Evolutionary conservation across 1,140 invertebrate species (phyloP), one percentile per base, ranked within the genome.

Genomic region (Trachymyrmex cornetzi): DNA sequence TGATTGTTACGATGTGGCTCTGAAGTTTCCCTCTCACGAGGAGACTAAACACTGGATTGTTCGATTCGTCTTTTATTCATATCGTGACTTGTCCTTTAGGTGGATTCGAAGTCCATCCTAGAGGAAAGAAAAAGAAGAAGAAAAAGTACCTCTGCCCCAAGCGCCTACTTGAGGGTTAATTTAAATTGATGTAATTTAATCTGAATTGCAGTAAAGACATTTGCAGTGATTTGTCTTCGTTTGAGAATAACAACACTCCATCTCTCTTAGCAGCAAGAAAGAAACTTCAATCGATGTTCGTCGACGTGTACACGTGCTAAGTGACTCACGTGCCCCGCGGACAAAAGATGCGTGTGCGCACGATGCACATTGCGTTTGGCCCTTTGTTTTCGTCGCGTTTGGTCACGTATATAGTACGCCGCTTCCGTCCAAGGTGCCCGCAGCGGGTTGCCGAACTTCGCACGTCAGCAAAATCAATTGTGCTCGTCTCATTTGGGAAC

Each of bases 261-360:
- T 16, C 38, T 44, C 38, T 48, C 11, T 38, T 5, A 1, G 22
- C 6, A 27, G 24, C 22, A 5, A 19, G 30, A 9, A 30, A 16
- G 24, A 48, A 38, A 12, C 66, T 22, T 22, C 34, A 30, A 53
- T 38, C n/a, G 34, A 30, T 22, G 19, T 64, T 14, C 34, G 5
- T 77, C 38, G 38, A 11, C 11, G 16, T 34, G 55, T 57, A 38
- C 80, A 84, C 80, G 80, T 84, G 80, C 69, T 14, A 34, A 50
- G 14, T 84, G 69, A 75, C 55, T 84, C 80, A 75, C 80, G 69
- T 84, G 80, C 27, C 14, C 24, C 19, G 38, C 19, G 80, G 34
- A 84, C 55, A 74, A 61, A 44, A 74, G 80, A 27, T 48, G 24
- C 53, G 5, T 82, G 27, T 38, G 27, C 53, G 30, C 19, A 6